These are phyloP conservation scores for Maniola hyperantus DNA, from an alignment of 2,888 invertebrate species.

Conservation along the genomic window DNA sequence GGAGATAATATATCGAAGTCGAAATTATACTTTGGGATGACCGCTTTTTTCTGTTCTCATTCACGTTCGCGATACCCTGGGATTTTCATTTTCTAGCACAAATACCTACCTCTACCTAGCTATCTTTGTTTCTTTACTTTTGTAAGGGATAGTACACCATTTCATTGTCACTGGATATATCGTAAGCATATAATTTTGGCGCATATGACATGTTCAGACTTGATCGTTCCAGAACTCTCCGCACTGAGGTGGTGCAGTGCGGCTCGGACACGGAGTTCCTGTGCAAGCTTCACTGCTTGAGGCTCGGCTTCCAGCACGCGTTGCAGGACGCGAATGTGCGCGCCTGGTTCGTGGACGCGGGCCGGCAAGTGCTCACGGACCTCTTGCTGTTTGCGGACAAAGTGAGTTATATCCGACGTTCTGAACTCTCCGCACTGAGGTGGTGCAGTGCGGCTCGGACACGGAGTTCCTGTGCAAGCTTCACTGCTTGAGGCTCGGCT, in stretches of 20 bases:
- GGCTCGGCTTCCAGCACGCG: constrained; percentile 92
- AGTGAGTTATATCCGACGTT: constrained; percentile 61
- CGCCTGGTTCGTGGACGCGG: constrained; percentile 93
- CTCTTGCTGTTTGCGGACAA: constrained; percentile 94
- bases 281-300: constrained; percentile 96
- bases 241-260: constrained; percentile 94
- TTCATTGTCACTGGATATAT: no score
- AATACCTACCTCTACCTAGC: no score
- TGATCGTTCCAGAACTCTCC: constrained; percentile 83
- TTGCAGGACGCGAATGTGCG: constrained; percentile 87
- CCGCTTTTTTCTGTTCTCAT: no score
- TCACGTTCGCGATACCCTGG: no score
- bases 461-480: constrained; percentile 98
- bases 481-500: constrained; percentile 94
- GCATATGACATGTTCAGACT: no score
- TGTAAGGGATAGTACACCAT: no score
- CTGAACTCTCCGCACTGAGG: constrained; percentile 91
- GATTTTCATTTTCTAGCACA: no score
- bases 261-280: constrained; percentile 96
- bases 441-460: constrained; percentile 93
- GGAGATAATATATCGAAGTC: no score
- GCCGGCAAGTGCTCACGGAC: constrained; percentile 94
- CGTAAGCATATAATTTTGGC: no score
- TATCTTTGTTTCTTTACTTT: no score
- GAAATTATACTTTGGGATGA: no score